These are phyloP conservation scores for Alcedo quadribrachys DNA, from an alignment of 2,797 vertebrate genomes.

Conservation along the genomic window DNA sequence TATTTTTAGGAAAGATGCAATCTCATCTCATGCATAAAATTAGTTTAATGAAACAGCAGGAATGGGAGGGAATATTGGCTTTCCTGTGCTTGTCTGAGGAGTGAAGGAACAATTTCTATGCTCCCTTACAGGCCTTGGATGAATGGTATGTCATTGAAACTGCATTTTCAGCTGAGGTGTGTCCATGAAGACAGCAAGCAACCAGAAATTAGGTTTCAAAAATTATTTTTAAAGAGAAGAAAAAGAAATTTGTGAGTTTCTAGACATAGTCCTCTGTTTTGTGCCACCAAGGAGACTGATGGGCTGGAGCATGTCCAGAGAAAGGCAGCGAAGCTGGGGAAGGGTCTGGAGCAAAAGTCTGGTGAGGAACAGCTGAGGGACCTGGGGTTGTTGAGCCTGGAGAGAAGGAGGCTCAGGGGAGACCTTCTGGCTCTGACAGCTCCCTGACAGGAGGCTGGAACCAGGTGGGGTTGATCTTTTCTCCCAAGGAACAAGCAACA, in stretches of 20 bases:
- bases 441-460: neutral
- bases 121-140: neutral
- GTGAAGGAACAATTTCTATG: slow-evolving; percentile 8
- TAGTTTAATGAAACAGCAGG: slow-evolving; percentile 59
- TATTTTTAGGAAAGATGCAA: slow-evolving; percentile 38
- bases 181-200: neutral
- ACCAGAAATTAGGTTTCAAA: neutral
- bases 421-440: neutral
- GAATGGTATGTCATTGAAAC: neutral
- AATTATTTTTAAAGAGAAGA: neutral
- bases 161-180: neutral
- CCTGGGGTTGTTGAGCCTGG: neutral
- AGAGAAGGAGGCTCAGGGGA: neutral
- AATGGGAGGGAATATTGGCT: slow-evolving; percentile 27
- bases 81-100: slow-evolving; percentile 9
- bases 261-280: neutral
- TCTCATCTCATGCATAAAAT: slow-evolving; percentile 72
- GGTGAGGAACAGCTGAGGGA: neutral
- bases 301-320: neutral
- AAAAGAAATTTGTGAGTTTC: neutral
- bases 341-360: neutral
- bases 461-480: neutral
- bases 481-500: neutral
- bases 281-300: neutral
- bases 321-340: neutral